phyloP scores from a whole-genome alignment of 2,888 invertebrate species.

The Hesperia comma region DNA sequence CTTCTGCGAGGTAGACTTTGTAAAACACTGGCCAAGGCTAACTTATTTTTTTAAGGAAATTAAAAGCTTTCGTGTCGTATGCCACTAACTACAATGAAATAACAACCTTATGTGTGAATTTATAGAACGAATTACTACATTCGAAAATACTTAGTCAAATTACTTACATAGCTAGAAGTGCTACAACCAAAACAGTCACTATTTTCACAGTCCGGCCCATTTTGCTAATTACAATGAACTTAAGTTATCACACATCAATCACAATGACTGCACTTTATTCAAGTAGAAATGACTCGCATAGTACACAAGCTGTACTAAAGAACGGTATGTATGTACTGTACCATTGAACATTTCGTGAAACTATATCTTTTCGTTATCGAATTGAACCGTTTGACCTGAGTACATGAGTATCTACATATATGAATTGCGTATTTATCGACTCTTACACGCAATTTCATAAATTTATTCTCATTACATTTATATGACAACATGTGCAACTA shows the following conservation, averaged over 20 bases:
- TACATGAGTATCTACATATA: slow-evolving; percentile 41
- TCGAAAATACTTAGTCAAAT: too few relatives aligned
- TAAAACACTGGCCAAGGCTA: too few relatives aligned
- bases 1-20: too few relatives aligned
- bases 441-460: slow-evolving; percentile 5
- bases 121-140: not conserved
- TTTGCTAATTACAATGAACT: not conserved
- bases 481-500: not conserved
- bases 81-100: too few relatives aligned
- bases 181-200: slow-evolving; percentile 11
- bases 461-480: slow-evolving; percentile 39
- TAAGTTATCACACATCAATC: not conserved
- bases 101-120: too few relatives aligned
- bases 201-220: slow-evolving; percentile 21
- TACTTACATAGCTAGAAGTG: slow-evolving; percentile 23
- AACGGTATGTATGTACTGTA: not conserved
- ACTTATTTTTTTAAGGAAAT: too few relatives aligned
- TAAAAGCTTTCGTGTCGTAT: too few relatives aligned
- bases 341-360: slow-evolving; percentile 14
- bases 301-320: slow-evolving; percentile 10
- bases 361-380: slow-evolving; percentile 50
- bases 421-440: slow-evolving; percentile 38
- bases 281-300: not conserved
- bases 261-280: slow-evolving; percentile 11
- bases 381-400: slow-evolving; percentile 67